These are phyloP conservation scores for Brachycybe producta DNA, from an alignment of 2,888 invertebrate species.

Conservation along the genomic window DNA sequence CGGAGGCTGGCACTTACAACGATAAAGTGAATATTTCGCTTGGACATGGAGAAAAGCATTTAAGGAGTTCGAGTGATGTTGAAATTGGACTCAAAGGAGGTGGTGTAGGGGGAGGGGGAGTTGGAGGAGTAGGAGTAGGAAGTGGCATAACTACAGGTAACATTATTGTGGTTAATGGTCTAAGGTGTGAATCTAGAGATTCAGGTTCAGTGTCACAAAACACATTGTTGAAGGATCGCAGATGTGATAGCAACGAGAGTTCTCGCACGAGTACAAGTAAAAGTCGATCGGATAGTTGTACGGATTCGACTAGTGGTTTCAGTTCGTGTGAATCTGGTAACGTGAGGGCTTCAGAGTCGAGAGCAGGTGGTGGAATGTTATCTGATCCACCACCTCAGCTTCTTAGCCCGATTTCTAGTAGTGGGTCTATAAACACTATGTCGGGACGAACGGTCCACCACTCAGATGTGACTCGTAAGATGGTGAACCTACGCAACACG, in stretches of 20 bases:
- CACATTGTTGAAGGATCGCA: conserved; percentile 17
- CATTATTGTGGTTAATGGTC: not conserved
- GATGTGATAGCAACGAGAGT: conserved; percentile 29
- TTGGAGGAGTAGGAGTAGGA: too few species aligned
- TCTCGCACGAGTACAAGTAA: conserved; percentile 29
- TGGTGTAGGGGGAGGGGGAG: too few species aligned
- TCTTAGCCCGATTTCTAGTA: conserved; percentile 77
- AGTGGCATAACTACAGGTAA: not conserved
- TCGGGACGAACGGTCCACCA: conserved; percentile 38
- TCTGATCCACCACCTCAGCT: conserved; percentile 57
- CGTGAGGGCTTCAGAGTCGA: conserved; percentile 16
- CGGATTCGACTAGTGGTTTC: conserved; percentile 70
- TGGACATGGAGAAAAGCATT: too few species aligned
- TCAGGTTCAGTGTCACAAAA: too few species aligned
- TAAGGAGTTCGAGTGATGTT: conserved; percentile 22
- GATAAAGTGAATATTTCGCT: too few species aligned
- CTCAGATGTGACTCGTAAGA: conserved; percentile 29
- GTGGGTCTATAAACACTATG: conserved; percentile 40
- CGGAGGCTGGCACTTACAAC: not conserved
- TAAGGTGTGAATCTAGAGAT: too few species aligned
- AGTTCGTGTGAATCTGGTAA: conserved; percentile 61
- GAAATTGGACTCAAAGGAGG: conserved; percentile 16
- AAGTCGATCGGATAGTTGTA: conserved; percentile 43
- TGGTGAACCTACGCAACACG: conserved; percentile 29
- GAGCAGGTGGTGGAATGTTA: conserved; percentile 28